Evolutionary conservation across 2,888 invertebrate species (phyloP).

Genomic region (Ectropis crepuscularia): DNA sequence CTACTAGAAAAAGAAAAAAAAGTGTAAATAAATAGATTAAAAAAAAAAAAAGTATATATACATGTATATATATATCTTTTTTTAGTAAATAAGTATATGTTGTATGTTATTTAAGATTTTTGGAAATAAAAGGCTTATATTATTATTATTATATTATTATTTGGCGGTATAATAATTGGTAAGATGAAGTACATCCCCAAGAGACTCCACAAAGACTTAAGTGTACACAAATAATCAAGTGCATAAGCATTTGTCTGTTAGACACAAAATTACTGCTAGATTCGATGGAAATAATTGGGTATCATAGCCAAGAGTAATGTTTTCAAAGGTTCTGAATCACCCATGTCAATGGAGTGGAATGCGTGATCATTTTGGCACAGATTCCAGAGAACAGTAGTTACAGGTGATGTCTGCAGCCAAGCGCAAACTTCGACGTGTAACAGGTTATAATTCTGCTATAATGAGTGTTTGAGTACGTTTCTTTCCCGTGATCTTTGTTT

Average conservation of each 20-base stretch:
- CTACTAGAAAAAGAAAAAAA: too few species aligned
- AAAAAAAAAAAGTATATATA: too few species aligned
- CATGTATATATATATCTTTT: too few species aligned
- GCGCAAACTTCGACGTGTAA: conserved; percentile 50
- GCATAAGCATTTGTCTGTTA: neutral
- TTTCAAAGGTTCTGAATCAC: conserved; percentile 64
- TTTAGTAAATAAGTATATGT: too few species aligned
- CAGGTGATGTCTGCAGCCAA: conserved; percentile 59
- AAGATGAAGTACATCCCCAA: too few species aligned
- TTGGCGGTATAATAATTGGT: too few species aligned
- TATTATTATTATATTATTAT: too few species aligned
- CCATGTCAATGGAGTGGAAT: conserved; percentile 72
- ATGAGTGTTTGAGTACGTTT: conserved; percentile 13
- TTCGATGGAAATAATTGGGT: conserved; percentile 71
- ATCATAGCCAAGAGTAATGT: conserved; percentile 66
- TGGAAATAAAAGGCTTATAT: too few species aligned
- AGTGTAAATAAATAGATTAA: too few species aligned
- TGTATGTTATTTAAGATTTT: too few species aligned
- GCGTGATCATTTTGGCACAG: conserved; percentile 74
- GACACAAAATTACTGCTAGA: conserved; percentile 50
- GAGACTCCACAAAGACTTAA: too few species aligned
- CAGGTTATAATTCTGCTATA: conserved; percentile 19
- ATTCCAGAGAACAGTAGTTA: conserved; percentile 51
- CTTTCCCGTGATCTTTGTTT: conserved; percentile 3
- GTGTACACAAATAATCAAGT: too few species aligned